Base-by-base conservation (phyloP, 2,797 vertebrate genomes). In the Manis pentadactyla region DNA sequence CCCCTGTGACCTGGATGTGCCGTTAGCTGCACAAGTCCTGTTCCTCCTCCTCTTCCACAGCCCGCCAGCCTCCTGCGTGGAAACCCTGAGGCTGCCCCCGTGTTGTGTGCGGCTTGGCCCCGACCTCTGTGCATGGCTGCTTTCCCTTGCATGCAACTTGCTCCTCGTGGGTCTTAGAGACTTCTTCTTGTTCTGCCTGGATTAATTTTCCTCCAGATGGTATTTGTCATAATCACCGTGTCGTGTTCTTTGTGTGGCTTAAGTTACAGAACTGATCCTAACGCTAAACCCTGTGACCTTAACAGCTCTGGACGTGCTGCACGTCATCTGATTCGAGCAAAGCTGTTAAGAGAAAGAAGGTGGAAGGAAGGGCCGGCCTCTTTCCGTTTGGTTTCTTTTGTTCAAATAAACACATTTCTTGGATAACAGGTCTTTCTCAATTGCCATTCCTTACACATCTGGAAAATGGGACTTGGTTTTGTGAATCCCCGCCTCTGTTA, bases 151-250 rank as follows among this genome's bases (percentile, higher is more conserved):
- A 37, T 37, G 37, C 37, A 3, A 37, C 37, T 4, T 37, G 37
- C 37, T 37, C 37, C 37, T 37, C 37, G 37, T 37, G 37, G 37
- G 19, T 82, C 69, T 95, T 93, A 46, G 69, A 92, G 51, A 68
- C 64, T 49, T 84, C 4, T 4, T 68, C 88, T 89, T 90, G 92
- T 90, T 93, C 75, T 46, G 42, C 42, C 75, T 4, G 92, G 92
- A 86, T 88, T 90, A 90, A 29, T 29, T 59, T 31, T 12, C 21
- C 0, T 31, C 63, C 1, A 0, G 57, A 90, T 97, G 89, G 23
- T 94, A 0, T 79, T 97, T 95, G 39, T 69, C 74, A 49, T 75
- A 90, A 63, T 96, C 75, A 90, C 27, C 79, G 49, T 61, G 68
- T 55, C 59, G 11, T 59, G 9, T 69, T 93, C 59, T 69, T 63